Evolutionary conservation across 2,113 vertebrate species (phyloP), one percentile per base, ranked within the genome.

Genomic region (Patagioenas fasciata): DNA sequence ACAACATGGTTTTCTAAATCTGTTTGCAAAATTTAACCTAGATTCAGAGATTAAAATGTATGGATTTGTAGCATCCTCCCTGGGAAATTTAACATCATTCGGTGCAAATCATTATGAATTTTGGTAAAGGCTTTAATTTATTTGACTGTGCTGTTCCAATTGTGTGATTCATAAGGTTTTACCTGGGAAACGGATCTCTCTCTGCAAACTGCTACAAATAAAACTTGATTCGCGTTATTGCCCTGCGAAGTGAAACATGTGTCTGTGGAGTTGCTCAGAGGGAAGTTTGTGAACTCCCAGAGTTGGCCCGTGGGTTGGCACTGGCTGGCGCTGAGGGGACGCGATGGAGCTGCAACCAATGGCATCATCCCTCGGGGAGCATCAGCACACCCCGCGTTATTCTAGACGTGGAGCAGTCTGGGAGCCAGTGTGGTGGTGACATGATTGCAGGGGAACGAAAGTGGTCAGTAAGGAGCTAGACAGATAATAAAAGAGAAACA

Each of bases 1-100:
- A 48, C 13, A 34, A 38, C 74, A 13, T 32, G 7, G 13, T 64
- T 85, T 64, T 75, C 53, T 57, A 88, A 29, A 40, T 47, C 20
- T 26, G 18, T 56, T 92, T 80, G 25, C 77, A 50, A 78, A 88
- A 44, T 57, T 73, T 54, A 87, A 42, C 64, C 71, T 74, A 4
- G 6, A 15, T 51, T 80, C 44, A 57, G 70, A 88, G 62, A 56
- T 34, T 69, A 94, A 94, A 80, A 50, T 62, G 14, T 1, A 4
- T 12, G 85, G 77, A 79, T 93, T 91, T 36, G 34, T 72, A 72
- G 44, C 85, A 21, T 72, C 65, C 51, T 81, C 50, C 75, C 80
- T 71, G 88, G 24, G 56, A 89, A 70, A 44, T 5, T 73, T 58
- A 69, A 1, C 51, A 31, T 18, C 66, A 15, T 70, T 80, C 74